These are phyloP conservation scores for Tauraco erythrolophus DNA, from an alignment of 2,113 vertebrate species.

Conservation along the genomic window DNA sequence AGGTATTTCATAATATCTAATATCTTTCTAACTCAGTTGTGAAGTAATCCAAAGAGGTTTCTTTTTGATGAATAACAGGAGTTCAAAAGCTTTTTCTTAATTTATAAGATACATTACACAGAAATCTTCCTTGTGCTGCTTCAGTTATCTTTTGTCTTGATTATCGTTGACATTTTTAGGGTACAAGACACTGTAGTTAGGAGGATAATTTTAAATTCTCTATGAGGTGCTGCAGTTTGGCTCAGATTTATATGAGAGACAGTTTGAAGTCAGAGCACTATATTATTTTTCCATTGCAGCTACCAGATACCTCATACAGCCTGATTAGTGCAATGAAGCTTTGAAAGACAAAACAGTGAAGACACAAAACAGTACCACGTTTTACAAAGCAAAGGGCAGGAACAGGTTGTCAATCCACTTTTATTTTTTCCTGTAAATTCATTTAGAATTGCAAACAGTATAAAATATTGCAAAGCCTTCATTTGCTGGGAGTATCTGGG, in stretches of 20 bases:
- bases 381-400: background rate
- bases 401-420: background rate
- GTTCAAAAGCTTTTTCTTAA: conserved; percentile 37
- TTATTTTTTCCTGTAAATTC: background rate
- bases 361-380: background rate
- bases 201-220: conserved; percentile 34
- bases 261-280: background rate
- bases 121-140: background rate
- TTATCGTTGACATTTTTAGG: conserved; percentile 43
- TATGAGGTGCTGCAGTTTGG: conserved; percentile 23
- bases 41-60: conserved; percentile 2
- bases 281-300: background rate
- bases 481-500: background rate
- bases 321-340: background rate
- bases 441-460: background rate
- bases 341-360: background rate
- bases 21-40: background rate
- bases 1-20: background rate
- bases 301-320: background rate
- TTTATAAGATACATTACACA: conserved; percentile 29
- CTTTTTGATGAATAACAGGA: conserved; percentile 6
- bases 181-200: background rate
- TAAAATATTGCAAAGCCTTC: background rate
- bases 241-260: background rate
- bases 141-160: conserved; percentile 35